Conservation (phyloP, 2,888 invertebrate genomes). For the Scaptomyza flava region DNA sequence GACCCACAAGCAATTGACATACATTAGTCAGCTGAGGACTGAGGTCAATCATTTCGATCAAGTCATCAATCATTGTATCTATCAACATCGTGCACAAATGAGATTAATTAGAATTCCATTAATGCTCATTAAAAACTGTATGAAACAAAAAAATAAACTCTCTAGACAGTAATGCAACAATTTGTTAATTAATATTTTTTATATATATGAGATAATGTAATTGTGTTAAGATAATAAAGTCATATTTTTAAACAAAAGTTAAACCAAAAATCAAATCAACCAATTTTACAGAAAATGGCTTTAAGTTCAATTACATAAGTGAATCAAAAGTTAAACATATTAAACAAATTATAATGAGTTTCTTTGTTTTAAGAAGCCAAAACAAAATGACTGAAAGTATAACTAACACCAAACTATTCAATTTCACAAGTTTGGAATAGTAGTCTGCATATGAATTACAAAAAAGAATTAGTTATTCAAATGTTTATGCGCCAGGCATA, state of each 20-base stretch:
- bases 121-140: neutral
- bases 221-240: too few relatives aligned
- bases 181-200: neutral
- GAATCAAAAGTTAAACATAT: neutral
- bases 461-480: conserved; percentile 1
- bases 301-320: neutral
- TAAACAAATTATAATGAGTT: neutral
- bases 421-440: neutral
- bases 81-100: neutral
- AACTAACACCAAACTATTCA: neutral
- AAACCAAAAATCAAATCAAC: neutral
- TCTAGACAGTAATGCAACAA: neutral
- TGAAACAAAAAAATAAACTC: neutral
- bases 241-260: neutral
- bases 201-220: neutral
- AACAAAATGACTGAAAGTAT: neutral
- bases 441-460: neutral
- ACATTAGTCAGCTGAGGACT: conserved; percentile 15
- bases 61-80: conserved; percentile 13
- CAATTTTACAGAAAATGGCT: neutral
- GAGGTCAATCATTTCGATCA: conserved; percentile 30
- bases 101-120: neutral
- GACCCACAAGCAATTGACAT: conserved; percentile 29
- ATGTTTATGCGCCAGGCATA: conserved; percentile 28
- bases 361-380: neutral